Evolutionary conservation across 2,797 vertebrate species (phyloP), one percentile per base, ranked within the genome.

Genomic region (Crocidura indochinensis): DNA sequence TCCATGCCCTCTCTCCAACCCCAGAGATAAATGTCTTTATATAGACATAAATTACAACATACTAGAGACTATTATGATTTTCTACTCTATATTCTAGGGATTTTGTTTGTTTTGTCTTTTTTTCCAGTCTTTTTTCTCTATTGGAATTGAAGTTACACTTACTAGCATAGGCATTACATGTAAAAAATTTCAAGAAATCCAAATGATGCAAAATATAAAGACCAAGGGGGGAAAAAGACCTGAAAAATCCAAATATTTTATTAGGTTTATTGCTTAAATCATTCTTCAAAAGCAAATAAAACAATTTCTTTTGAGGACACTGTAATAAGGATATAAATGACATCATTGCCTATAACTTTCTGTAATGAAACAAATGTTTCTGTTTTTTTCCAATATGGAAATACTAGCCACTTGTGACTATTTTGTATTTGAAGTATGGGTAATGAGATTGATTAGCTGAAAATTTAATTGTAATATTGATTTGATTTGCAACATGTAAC

Each of bases 261-360:
- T n/a, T 84, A 19, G 3, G 14, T 77, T 71, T 74, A 78, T 67
- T 46, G 0, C 38, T 81, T 86, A n/a, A 27, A 0, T 74, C 7
- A 78, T 71, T 53, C 9, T 78, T 84, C 22, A 71, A 73, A 74
- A 67, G 31, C 7, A 62, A 91, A 68, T 26, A 74, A 67, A 24
- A 8, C 24, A n/a, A 31, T 27, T 74, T 53, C 24, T 8, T 90
- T 85, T 78, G 31, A 53, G 46, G 14, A 4, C 53, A 77, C 51
- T 78, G 4, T 24, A 1, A 19, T 62, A 53, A 80, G 51, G 29
- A 8, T 29, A 22, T 65, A 44, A 72, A 44, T 31, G 78, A 10
- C 1, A 46, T 15, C 46, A 6, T 56, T 1, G 5, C 12, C 10
- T 68, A 29, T 75, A 74, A 14, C 26, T 53, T 84, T 72, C 22